phyloP scores from a whole-genome alignment of 1,140 invertebrate genomes.

The Drosophila micromelanica region DNA sequence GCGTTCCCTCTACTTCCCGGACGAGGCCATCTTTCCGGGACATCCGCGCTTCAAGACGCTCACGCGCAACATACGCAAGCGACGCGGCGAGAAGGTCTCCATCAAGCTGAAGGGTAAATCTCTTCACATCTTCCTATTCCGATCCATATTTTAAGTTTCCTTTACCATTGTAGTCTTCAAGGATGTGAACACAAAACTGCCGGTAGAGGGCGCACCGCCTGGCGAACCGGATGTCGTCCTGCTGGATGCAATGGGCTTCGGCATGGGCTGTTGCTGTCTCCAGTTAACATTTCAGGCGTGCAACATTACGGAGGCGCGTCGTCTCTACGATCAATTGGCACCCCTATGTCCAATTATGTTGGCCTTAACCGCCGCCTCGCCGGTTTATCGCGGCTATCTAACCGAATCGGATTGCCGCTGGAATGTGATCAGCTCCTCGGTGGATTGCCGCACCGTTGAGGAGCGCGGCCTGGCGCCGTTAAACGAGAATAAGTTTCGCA shows the following conservation, averaged over 20 bases:
- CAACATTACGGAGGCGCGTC: slow-evolving; percentile 97
- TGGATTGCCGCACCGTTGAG: slow-evolving; percentile 97
- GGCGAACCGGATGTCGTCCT: slow-evolving; percentile 94
- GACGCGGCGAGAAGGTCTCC: slow-evolving; percentile 96
- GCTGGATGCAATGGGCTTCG: slow-evolving; percentile 99
- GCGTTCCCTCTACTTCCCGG: slow-evolving; percentile 96
- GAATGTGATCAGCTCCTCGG: slow-evolving; percentile 97
- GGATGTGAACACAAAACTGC: slow-evolving; percentile 94
- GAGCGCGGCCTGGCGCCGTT: slow-evolving; percentile 94
- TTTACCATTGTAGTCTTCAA: slow-evolving; percentile 90
- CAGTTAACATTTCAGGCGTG: slow-evolving; percentile 97
- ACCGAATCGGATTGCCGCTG: slow-evolving; percentile 98
- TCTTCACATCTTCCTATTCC: not conserved
- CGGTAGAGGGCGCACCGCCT: slow-evolving; percentile 89
- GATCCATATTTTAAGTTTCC: slow-evolving; percentile 2
- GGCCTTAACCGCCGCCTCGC: slow-evolving; percentile 97
- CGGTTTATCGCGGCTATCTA: slow-evolving; percentile 96
- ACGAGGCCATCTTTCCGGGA: slow-evolving; percentile 95
- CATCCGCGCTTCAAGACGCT: slow-evolving; percentile 98
- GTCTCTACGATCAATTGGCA: slow-evolving; percentile 98
- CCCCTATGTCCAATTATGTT: slow-evolving; percentile 99
- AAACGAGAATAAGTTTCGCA: slow-evolving; percentile 91
- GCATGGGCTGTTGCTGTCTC: slow-evolving; percentile 99
- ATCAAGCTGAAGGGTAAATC: slow-evolving; percentile 96
- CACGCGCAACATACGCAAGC: slow-evolving; percentile 95